These are phyloP conservation scores for Ophion ellenae DNA, from an alignment of 2,888 invertebrate genomes.

Conservation along the genomic window DNA sequence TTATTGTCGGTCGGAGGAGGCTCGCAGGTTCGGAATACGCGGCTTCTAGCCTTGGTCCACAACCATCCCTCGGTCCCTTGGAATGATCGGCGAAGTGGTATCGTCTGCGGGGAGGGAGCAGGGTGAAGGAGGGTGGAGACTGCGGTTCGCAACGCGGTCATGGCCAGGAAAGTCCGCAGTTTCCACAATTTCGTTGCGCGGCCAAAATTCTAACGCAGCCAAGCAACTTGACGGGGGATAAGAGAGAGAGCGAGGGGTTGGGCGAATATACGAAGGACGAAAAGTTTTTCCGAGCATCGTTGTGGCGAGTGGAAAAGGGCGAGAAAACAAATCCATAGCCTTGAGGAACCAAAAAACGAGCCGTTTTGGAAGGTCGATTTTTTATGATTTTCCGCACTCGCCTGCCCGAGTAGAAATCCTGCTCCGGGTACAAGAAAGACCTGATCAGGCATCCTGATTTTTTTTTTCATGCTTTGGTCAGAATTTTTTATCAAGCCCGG, in stretches of 20 bases:
- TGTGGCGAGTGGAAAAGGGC: slow-evolving; percentile 2
- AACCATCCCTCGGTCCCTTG: slow-evolving; percentile 6
- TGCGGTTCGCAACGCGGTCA: slow-evolving; percentile 65
- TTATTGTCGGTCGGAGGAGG: neutral
- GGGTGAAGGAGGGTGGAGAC: slow-evolving; percentile 19
- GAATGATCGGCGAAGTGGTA: slow-evolving; percentile 8
- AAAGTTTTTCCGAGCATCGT: slow-evolving; percentile 48
- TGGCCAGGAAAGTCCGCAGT: slow-evolving; percentile 64
- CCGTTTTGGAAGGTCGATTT: neutral
- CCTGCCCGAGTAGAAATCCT: no score
- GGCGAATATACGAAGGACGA: slow-evolving; percentile 26
- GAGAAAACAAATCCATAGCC: neutral
- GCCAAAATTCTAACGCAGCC: slow-evolving; percentile 47
- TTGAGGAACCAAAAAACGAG: neutral
- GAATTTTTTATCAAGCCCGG: no score
- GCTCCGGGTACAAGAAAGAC: no score
- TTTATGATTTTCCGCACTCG: no score
- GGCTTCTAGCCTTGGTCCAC: slow-evolving; percentile 22
- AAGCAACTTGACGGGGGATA: neutral
- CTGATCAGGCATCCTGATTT: no score
- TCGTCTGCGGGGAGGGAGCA: neutral
- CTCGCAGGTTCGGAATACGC: slow-evolving; percentile 10
- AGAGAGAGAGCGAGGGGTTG: neutral
- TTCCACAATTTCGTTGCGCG: slow-evolving; percentile 41
- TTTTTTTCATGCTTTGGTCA: no score